Evolutionary conservation across 2,888 invertebrate species (phyloP).

Genomic region (Magallana nippona): DNA sequence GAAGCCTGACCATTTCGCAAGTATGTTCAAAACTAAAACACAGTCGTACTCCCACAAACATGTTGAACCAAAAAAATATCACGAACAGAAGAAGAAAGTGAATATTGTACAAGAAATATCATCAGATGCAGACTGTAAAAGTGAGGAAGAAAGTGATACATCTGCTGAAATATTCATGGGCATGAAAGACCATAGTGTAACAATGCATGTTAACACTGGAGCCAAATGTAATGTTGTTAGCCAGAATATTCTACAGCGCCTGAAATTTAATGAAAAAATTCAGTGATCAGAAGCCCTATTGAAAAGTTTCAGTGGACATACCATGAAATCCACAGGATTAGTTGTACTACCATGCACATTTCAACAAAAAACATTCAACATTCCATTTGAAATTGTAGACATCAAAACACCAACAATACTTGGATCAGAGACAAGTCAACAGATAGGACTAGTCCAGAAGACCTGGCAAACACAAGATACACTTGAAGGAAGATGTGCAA

Average conservation of each 20-base stretch:
- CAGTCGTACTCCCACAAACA: neutral
- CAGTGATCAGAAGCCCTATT: neutral
- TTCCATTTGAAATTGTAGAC: neutral
- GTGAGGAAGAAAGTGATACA: neutral
- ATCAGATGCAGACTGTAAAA: neutral
- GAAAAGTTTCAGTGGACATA: neutral
- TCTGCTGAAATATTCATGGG: neutral
- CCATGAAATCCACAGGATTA: neutral
- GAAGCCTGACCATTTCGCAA: conserved; percentile 47
- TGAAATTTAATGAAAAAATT: neutral
- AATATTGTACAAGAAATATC: neutral
- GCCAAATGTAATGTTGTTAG: neutral
- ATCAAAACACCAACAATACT: neutral
- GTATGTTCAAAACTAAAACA: neutral
- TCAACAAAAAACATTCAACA: neutral
- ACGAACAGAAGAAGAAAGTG: neutral
- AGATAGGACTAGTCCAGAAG: neutral
- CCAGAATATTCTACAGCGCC: neutral
- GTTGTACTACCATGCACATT: neutral
- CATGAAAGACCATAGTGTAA: neutral
- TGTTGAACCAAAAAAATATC: neutral
- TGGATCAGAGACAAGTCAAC: neutral
- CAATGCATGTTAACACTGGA: neutral
- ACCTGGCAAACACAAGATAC: conserved; percentile 43
- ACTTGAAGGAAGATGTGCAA: conserved; percentile 49